Base-by-base conservation (phyloP, 1,140 invertebrate genomes). In the Drosophila nigrodunni region DNA sequence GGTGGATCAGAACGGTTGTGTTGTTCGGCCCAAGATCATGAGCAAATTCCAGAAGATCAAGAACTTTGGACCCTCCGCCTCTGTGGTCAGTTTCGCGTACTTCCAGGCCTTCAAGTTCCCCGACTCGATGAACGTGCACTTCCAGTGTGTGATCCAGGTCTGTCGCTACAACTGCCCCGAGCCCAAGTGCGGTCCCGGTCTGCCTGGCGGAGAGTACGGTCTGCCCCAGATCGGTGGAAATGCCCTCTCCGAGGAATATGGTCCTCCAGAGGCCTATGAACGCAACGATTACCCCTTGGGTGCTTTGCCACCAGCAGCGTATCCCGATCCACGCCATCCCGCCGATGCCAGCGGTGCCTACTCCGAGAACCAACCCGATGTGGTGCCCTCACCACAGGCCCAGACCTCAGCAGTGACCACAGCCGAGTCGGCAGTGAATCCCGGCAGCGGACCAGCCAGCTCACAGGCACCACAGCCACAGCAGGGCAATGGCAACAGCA, bases 71-170 rank as follows among this genome's bases (percentile, higher is more conserved):
- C 96, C 97, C 0, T 97, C 97, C 30, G 98, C 98, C 5, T 98
- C 97, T 0, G 98, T 98, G 0, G 96, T 98, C 1, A 97, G 97
- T 54, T 98, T 98, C 88, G 97, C 98, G 2, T 98, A 98, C 93
- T 98, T 98, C 96, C 97, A 98, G 93, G 97, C 97, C 1, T 98
- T 98, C 93, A 98, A 98, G 93, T 98, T 98, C 95, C 97, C 97
- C 0, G 97, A 98, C 92, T 98, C 97, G 9, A 98, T 98, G 97
- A 98, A 98, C 90, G 97, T 98, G 2, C 97, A 98, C 94, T 98
- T 98, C 96, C 98, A 98, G 92, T 98, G 97, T 91, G 97, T 98
- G 2, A 98, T 98, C 78, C 97, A 98, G 94, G 97, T 98, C 2
- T 98, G 97, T 80, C 94, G 97, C 67, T 97, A 97, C 92, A 97